Evolutionary conservation across 2,888 invertebrate genomes (phyloP), one percentile per base, ranked within the genome.

Genomic region (Trichopria drosophilae): DNA sequence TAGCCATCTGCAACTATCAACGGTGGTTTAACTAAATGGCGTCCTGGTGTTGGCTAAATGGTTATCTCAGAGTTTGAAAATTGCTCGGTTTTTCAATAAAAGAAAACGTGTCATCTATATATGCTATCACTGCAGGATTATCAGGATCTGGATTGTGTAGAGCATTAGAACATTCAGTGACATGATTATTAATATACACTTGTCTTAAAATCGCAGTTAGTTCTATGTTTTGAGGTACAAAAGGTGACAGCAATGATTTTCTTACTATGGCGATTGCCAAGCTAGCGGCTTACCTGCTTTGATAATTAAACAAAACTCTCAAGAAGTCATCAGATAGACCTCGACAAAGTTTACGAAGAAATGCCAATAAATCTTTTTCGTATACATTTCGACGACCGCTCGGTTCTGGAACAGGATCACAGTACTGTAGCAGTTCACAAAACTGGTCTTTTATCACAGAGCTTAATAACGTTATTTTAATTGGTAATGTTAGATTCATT

Each of bases 181-280:
- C 23, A 22, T 39, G 39, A 4, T 13, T 39, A 2, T 22, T 13
- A 23, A 39, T 39, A 12, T 39, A 39, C 6, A 22, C 5, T 9
- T 37, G 10, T 20, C 50, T 10, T 29, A 26, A 41, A 24, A 48
- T 48, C 18, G 44, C 44, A 6, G 35, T 18, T 22, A 50, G 5
- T 23, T 37, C 44, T 31, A 50, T 50, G 37, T 50, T 50, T 2
- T 9, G 10, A 15, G 44, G 44, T 10, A 44, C 50, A 31, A 44
- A 50, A 16, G 31, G 31, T 19, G 12, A 18, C 44, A 50, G 18
- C 22, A 37, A 37, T 3, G 37, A 37, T 37, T 37, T 13, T 16
- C 35, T 13, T 15, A 35, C 4, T 15, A 18, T 10, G n/a, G 35
- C 12, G 13, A 24, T 41, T 32, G 4, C 34, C n/a, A n/a, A n/a